Percentiles rank a stretch among this genome's conserved stretches.
These are phyloP conservation scores for Peucedramus taeniatus DNA, from an alignment of 2,113 vertebrate species.

Conservation along the genomic window DNA sequence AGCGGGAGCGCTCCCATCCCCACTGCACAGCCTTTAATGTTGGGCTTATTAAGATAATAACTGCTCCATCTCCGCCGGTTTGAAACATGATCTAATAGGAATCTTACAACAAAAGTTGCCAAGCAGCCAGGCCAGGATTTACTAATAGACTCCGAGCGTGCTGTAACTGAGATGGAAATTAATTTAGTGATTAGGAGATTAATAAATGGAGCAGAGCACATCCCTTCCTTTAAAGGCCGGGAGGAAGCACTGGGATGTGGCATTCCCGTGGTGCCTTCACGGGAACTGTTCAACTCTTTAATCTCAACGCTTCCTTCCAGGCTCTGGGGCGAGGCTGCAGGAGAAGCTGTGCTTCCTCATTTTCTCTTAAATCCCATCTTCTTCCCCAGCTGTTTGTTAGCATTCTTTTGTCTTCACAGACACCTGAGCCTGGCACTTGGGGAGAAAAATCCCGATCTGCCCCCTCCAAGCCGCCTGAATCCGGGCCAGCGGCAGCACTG, in stretches of 20 bases:
- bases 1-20: background rate
- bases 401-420: background rate
- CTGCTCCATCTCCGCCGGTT: background rate
- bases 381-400: background rate
- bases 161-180: conserved; percentile 34
- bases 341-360: background rate
- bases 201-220: background rate
- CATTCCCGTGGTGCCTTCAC: background rate
- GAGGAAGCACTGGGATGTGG: background rate
- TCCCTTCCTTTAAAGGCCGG: background rate
- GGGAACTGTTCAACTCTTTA: background rate
- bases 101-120: conserved; percentile 29
- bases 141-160: background rate
- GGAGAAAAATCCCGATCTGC: fast-evolving
- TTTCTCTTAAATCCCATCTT: fast-evolving
- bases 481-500: background rate
- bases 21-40: background rate
- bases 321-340: background rate
- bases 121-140: conserved; percentile 37
- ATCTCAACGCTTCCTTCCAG: background rate
- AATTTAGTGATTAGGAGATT: conserved; percentile 26
- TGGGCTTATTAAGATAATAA: background rate
- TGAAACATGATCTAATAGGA: conserved; percentile 22
- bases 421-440: background rate
- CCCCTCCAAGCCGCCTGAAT: fast-evolving